Percentiles rank a stretch among this genome's conserved stretches.
Evolutionary conservation across 2,797 vertebrate species (phyloP).

Genomic region (Myotis daubentonii): DNA sequence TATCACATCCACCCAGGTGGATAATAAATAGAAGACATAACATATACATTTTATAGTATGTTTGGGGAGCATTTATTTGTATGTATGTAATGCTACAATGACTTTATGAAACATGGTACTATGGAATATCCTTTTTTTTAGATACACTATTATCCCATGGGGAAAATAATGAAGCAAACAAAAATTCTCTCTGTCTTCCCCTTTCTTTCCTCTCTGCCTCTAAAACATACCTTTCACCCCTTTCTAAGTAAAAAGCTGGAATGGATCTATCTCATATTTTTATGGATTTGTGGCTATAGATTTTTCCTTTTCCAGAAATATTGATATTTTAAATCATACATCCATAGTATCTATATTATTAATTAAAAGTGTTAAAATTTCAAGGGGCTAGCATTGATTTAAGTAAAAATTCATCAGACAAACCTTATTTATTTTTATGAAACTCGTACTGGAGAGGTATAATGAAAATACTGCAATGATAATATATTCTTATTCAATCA

Average conservation of each 20-base stretch:
- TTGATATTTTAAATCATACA: background rate
- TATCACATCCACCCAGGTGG: background rate
- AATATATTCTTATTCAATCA: background rate
- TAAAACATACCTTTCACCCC: background rate
- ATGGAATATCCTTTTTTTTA: background rate
- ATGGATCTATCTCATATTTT: background rate
- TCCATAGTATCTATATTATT: background rate
- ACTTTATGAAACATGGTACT: background rate
- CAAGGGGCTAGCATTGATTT: background rate
- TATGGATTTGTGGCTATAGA: background rate
- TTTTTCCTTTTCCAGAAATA: background rate
- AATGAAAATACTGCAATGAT: background rate
- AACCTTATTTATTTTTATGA: background rate
- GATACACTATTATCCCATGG: background rate
- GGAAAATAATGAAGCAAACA: constrained; percentile 6
- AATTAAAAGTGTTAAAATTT: constrained; percentile 35
- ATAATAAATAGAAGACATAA: background rate
- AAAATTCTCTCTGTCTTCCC: background rate
- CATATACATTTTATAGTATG: background rate
- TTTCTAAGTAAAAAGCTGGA: background rate
- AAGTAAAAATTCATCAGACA: background rate
- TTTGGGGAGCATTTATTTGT: background rate
- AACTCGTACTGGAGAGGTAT: background rate
- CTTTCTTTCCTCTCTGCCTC: background rate
- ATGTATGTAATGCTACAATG: background rate